Percentiles rank a stretch among this genome's conserved stretches.
phyloP scores from a whole-genome alignment of 2,888 invertebrate species.

The Lagria hirta region DNA sequence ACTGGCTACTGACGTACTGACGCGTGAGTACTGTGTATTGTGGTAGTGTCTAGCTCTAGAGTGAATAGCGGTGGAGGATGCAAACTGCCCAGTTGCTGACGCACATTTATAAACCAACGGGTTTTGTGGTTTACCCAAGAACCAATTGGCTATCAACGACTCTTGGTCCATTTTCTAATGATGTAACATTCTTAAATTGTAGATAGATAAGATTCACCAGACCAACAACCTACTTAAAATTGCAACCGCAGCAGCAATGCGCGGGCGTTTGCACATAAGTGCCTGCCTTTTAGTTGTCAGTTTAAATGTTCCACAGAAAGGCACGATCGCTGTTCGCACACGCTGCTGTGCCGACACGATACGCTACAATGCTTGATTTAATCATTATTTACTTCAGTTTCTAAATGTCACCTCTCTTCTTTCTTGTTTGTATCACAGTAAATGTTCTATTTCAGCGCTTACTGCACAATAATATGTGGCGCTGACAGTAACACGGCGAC shows the following conservation, averaged over 20 bases:
- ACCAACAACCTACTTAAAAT: slow-evolving; percentile 9
- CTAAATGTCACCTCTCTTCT: too few species aligned
- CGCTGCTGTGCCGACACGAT: slow-evolving; percentile 52
- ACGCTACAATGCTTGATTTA: slow-evolving; percentile 40
- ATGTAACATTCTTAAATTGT: slow-evolving; percentile 2
- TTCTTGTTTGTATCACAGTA: slow-evolving; percentile 51
- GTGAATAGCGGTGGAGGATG: slow-evolving; percentile 38
- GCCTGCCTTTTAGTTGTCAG: slow-evolving; percentile 54
- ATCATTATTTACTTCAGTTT: too few species aligned
- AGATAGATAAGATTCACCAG: slow-evolving; percentile 1
- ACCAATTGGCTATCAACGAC: slow-evolving; percentile 1
- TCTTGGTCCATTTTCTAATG: too few species aligned
- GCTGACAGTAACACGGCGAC: slow-evolving; percentile 89
- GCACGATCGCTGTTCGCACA: slow-evolving; percentile 48
- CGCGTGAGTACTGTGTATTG: slow-evolving; percentile 37
- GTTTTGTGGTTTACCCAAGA: background rate
- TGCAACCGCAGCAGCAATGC: slow-evolving; percentile 23
- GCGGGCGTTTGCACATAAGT: slow-evolving; percentile 47
- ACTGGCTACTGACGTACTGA: slow-evolving; percentile 34
- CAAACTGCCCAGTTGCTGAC: slow-evolving; percentile 29
- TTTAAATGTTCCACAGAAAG: slow-evolving; percentile 52
- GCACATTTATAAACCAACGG: too few species aligned
- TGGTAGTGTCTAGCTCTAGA: slow-evolving; percentile 31
- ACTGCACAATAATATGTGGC: slow-evolving; percentile 94
- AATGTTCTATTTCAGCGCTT: slow-evolving; percentile 54